Evolutionary conservation across 2,888 invertebrate species (phyloP).

Genomic region (Nomada ferruginata): DNA sequence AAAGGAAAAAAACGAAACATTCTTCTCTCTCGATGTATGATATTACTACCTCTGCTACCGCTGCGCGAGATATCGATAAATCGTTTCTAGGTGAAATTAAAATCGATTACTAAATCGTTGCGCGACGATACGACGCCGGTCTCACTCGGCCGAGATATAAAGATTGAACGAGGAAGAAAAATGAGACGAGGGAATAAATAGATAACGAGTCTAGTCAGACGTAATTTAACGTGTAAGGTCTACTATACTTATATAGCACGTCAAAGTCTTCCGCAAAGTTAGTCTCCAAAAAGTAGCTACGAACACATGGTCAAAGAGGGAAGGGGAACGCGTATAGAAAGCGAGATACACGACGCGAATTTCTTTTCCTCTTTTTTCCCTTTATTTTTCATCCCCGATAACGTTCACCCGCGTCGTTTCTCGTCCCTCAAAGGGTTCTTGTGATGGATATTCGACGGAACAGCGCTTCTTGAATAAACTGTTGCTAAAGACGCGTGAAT

Average conservation of each 20-base stretch:
- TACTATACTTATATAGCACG: constrained; percentile 68
- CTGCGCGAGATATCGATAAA: constrained; percentile 44
- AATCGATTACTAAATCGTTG: constrained; percentile 39
- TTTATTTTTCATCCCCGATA: background rate
- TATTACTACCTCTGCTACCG: constrained; percentile 62
- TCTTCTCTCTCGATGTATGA: constrained; percentile 59
- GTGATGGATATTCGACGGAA: background rate
- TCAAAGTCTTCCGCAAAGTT: constrained; percentile 73
- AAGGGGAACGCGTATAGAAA: background rate
- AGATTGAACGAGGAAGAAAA: background rate
- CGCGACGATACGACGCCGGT: constrained; percentile 15
- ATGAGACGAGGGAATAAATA: background rate
- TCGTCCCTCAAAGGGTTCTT: background rate
- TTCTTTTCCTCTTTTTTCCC: background rate
- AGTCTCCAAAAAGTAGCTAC: constrained; percentile 63
- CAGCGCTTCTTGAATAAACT: background rate
- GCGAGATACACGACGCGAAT: background rate
- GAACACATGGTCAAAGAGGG: constrained; percentile 12
- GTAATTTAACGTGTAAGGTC: constrained; percentile 70
- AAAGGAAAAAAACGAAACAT: constrained; percentile 22
- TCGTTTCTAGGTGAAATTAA: constrained; percentile 40
- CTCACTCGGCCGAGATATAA: constrained; percentile 24
- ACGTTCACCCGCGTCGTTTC: constrained; percentile 9
- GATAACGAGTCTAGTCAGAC: constrained; percentile 45
- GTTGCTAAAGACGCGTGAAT: background rate